Evolutionary conservation across 2,888 invertebrate genomes (phyloP).

Genomic region (Caenorhabditis drosophilae): DNA sequence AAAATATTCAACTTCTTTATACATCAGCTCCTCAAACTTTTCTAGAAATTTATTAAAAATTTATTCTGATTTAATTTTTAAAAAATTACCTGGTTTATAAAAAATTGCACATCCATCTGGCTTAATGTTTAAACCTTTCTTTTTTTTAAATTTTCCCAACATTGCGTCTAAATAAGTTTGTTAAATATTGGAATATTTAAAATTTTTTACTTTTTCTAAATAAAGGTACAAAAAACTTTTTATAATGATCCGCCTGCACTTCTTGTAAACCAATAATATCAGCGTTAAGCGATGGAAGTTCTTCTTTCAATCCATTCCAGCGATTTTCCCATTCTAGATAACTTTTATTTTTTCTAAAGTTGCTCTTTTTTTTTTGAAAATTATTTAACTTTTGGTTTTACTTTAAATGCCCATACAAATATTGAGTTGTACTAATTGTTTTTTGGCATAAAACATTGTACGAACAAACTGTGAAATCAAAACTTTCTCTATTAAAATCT

Average conservation of each 20-base stretch:
- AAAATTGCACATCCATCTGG: conserved; percentile 90
- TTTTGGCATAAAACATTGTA: conserved; percentile 62
- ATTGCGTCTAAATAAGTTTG: too few relatives aligned
- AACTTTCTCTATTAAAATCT: too few relatives aligned
- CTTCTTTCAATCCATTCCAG: conserved; percentile 41
- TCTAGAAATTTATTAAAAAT: neutral
- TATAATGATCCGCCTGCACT: conserved; percentile 42
- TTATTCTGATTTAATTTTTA: conserved; percentile 32
- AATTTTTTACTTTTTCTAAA: conserved; percentile 27
- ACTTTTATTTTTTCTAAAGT: neutral
- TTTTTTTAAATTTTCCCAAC: too few relatives aligned
- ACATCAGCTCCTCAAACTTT: conserved; percentile 77
- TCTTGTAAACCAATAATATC: conserved; percentile 67
- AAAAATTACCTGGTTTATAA: conserved; percentile 73
- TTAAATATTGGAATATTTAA: too few relatives aligned
- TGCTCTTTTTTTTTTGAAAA: neutral
- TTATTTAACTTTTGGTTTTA: neutral
- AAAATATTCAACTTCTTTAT: conserved; percentile 78
- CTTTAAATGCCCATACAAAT: conserved; percentile 51
- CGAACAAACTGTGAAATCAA: conserved; percentile 34
- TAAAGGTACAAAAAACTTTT: conserved; percentile 23
- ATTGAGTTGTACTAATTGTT: conserved; percentile 38
- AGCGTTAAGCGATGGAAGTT: conserved; percentile 46
- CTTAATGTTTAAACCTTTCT: conserved; percentile 73
- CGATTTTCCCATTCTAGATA: conserved; percentile 54